Conservation (phyloP, 1,140 invertebrate genomes). For the Manduca sexta region DNA sequence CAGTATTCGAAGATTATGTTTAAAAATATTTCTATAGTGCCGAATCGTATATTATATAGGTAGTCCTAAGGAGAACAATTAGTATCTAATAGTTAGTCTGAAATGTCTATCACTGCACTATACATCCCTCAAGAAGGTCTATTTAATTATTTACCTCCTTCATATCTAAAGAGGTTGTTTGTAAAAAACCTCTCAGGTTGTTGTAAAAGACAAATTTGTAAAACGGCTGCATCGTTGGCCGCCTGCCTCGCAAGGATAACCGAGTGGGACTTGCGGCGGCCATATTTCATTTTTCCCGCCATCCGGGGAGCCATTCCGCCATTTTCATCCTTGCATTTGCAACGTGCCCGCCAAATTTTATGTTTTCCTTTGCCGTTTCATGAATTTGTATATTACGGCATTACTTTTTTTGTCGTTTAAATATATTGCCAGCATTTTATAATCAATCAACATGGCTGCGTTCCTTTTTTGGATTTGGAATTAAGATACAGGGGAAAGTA, state of each 20-base stretch:
- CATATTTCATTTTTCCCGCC: constrained; percentile 44
- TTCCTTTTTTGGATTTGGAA: too few species aligned
- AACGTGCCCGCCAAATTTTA: constrained; percentile 16
- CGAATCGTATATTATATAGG: too few species aligned
- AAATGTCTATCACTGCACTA: too few species aligned
- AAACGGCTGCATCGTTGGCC: neutral
- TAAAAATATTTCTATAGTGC: too few species aligned
- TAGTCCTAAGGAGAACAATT: too few species aligned
- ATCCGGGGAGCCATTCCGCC: constrained; percentile 28
- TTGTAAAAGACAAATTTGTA: neutral
- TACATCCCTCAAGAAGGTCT: too few species aligned
- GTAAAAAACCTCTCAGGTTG: neutral
- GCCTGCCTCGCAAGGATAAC: neutral
- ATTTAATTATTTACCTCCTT: too few species aligned
- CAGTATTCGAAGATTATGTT: too few species aligned
- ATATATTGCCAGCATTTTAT: neutral
- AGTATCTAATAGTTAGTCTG: too few species aligned
- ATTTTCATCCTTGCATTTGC: constrained; percentile 33
- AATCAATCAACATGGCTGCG: neutral
- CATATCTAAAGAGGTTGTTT: too few species aligned
- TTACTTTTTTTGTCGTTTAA: too few species aligned
- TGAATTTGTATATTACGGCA: neutral
- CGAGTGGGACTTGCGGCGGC: constrained; percentile 24
- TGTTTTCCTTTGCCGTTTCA: constrained; percentile 10
- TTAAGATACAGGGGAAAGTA: too few species aligned